phyloP scores from a whole-genome alignment of 2,113 vertebrate species.

The Myrmophylax atrothorax region DNA sequence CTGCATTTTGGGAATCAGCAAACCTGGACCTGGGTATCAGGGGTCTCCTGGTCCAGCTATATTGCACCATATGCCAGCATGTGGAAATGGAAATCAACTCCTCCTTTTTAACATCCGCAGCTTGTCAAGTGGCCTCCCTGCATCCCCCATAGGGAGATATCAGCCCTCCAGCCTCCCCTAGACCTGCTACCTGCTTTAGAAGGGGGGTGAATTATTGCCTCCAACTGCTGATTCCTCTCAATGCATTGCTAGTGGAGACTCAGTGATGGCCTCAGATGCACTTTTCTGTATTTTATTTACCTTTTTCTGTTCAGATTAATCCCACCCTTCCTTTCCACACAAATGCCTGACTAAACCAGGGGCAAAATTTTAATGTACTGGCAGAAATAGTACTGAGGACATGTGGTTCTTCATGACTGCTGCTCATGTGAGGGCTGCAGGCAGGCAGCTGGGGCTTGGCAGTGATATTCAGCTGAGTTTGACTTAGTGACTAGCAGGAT shows the following conservation, averaged over 20 bases:
- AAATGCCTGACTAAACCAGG: not conserved
- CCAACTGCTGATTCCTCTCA: not conserved
- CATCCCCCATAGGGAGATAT: fast-evolving
- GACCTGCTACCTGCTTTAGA: not conserved
- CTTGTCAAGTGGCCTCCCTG: not conserved
- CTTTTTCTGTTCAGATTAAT: not conserved
- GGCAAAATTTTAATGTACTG: not conserved
- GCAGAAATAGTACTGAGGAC: not conserved
- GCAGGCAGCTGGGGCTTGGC: not conserved
- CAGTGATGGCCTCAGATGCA: not conserved
- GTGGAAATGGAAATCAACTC: not conserved
- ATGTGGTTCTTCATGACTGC: not conserved
- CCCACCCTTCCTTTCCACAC: not conserved
- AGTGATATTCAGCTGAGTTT: not conserved
- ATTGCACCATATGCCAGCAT: not conserved
- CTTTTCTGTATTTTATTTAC: not conserved
- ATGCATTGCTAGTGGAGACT: not conserved
- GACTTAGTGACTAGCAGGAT: not conserved
- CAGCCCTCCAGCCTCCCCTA: fast-evolving
- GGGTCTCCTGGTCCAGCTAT: not conserved
- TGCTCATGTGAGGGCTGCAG: not conserved
- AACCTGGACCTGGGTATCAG: not conserved
- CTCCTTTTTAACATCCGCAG: not conserved
- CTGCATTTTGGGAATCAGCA: not conserved
- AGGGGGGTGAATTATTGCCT: not conserved